Evolutionary conservation across 2,113 vertebrate species (phyloP).

Genomic region (Peucedramus taeniatus): DNA sequence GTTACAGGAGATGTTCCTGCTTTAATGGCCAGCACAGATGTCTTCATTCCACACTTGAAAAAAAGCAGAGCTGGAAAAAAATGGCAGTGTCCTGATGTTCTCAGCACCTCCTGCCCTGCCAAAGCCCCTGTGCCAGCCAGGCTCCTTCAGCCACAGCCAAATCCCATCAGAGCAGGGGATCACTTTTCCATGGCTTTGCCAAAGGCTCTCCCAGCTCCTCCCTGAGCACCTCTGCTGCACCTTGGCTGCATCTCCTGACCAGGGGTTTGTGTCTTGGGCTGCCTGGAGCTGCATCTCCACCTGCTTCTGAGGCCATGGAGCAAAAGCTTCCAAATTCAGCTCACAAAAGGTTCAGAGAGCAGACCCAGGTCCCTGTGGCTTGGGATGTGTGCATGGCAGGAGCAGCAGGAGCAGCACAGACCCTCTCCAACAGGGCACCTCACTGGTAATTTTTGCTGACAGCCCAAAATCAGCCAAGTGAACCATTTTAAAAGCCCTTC

Average conservation of each 20-base stretch:
- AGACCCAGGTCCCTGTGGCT: neutral
- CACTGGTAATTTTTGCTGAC: slow-evolving; percentile 29
- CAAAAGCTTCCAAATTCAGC: neutral
- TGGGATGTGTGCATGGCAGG: neutral
- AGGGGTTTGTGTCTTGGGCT: neutral
- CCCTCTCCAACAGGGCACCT: neutral
- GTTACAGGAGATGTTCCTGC: neutral
- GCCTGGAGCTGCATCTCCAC: neutral
- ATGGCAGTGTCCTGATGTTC: neutral
- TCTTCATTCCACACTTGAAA: neutral
- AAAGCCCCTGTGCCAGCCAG: neutral
- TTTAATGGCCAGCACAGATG: neutral
- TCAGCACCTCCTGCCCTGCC: neutral
- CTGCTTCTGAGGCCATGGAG: neutral
- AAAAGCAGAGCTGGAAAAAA: neutral
- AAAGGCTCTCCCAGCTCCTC: neutral
- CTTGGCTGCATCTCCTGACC: neutral
- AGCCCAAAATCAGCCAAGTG: slow-evolving; percentile 22
- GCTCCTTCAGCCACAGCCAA: neutral
- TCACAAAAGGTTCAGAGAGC: neutral
- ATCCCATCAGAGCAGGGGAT: neutral
- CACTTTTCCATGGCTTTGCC: neutral
- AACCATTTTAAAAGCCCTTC: slow-evolving; percentile 28
- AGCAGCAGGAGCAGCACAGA: neutral
- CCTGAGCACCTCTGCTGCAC: neutral